A percentile compares a stretch with the other conserved stretches of the same genome.
These are phyloP conservation scores for Fragum whitleyi DNA, from an alignment of 2,888 invertebrate species.

Conservation along the genomic window DNA sequence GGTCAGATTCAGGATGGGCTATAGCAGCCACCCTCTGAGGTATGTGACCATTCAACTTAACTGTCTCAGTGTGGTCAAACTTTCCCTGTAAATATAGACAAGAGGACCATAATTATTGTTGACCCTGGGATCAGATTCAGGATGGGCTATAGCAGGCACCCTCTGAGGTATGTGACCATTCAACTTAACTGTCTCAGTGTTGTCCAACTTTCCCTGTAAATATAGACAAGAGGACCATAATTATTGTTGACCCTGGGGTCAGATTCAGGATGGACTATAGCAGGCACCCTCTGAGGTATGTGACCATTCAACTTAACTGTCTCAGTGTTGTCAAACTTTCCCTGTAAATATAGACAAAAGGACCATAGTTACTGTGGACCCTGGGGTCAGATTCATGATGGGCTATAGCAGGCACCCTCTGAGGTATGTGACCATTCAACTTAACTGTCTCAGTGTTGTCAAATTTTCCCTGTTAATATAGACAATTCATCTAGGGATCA, in stretches of 20 bases:
- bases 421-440: conserved; percentile 14
- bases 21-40: background rate
- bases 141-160: background rate
- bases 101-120: too few species aligned
- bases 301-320: conserved; percentile 12
- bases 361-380: background rate
- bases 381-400: background rate
- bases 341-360: background rate
- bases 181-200: conserved; percentile 3
- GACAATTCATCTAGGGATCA: too few species aligned
- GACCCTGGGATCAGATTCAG: background rate
- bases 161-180: conserved; percentile 14
- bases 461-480: background rate
- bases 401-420: background rate
- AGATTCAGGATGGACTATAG: background rate
- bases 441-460: conserved; percentile 3
- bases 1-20: conserved; percentile 3
- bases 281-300: background rate
- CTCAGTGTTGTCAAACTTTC: conserved; percentile 6
- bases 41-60: conserved; percentile 12
- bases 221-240: too few species aligned
- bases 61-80: conserved; percentile 6
- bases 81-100: background rate
- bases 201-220: background rate
- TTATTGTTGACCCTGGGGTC: background rate